Base-by-base conservation (phyloP, 2,888 invertebrate species). In the Leptinotarsa tumamoca region DNA sequence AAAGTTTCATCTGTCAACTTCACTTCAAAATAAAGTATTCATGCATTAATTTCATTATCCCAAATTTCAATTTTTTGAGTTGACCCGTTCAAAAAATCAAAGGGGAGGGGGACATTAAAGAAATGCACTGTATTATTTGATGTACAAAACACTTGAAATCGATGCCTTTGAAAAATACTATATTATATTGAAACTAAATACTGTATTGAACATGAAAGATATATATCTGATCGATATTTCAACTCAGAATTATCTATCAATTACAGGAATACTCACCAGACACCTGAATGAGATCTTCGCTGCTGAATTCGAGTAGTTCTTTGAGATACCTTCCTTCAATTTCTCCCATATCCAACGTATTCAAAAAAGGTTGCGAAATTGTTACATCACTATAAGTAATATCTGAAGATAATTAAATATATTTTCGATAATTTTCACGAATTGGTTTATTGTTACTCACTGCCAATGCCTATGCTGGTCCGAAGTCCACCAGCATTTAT, bases 321-420 rank as follows among this genome's bases (percentile, higher is more conserved):
- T 90, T 84, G 10, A 96, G 85, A 81, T 92, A 89, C 77, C 90
- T 87, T 0, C 96, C 96, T 68, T 90, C 89, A 72, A 96, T 85
- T 81, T 93, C 93, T 75, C 94, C 91, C 14, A 93, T 89, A 82
- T 95, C 93, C 77, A 96, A 89, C 63, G 90, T 91, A 87, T 96
- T 95, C 84, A 92, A 92, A 85, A 96, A 96, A 0, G 96, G 96
- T 75, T 93, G 90, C 33, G 93, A 91, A 82, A 92, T 91, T 10
- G 94, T 88, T 10, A 96, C 84, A 73, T 93, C 93, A 68, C 92
- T 92, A 56, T 92, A 93, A 1, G 94, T 94, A 17, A 94, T 91
- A 10, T 92, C 95, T 94, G 86, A 15, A 89, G 89, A 43, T 70
- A 54, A 17, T 33, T 43, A n/a, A 58, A 21, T 17, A 13, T 27